phyloP scores from a whole-genome alignment of 2,113 vertebrate genomes.

The Ahaetulla prasina region DNA sequence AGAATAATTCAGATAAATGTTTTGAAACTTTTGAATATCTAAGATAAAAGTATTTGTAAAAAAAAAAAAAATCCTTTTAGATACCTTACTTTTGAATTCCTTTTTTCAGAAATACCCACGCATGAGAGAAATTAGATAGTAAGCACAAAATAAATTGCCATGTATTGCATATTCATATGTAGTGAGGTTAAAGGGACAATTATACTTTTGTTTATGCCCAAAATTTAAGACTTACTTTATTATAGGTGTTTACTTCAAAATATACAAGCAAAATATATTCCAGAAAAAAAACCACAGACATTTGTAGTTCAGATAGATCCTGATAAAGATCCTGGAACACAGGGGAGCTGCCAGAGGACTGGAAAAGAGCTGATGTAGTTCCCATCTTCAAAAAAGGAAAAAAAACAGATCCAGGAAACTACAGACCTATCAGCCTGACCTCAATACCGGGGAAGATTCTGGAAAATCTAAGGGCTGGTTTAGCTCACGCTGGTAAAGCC shows the following conservation, averaged over 20 bases:
- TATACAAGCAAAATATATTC: not conserved
- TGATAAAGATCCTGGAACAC: no score
- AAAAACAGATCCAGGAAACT: no score
- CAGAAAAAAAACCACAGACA: not conserved
- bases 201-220: not conserved
- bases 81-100: not conserved
- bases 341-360: no score
- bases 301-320: no score
- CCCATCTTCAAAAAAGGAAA: no score
- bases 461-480: no score
- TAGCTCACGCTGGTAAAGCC: no score
- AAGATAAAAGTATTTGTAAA: not conserved
- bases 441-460: no score
- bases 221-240: not conserved
- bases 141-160: not conserved
- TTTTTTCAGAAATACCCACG: not conserved
- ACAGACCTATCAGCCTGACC: no score
- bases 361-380: no score
- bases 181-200: not conserved
- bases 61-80: not conserved
- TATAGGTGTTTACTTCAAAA: not conserved
- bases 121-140: not conserved
- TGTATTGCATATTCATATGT: not conserved
- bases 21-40: conserved; percentile 14
- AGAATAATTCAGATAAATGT: conserved; percentile 29